Evolutionary conservation across 2,888 invertebrate species (phyloP), one percentile per base, ranked within the genome.

Genomic region (Julus scandinavius): DNA sequence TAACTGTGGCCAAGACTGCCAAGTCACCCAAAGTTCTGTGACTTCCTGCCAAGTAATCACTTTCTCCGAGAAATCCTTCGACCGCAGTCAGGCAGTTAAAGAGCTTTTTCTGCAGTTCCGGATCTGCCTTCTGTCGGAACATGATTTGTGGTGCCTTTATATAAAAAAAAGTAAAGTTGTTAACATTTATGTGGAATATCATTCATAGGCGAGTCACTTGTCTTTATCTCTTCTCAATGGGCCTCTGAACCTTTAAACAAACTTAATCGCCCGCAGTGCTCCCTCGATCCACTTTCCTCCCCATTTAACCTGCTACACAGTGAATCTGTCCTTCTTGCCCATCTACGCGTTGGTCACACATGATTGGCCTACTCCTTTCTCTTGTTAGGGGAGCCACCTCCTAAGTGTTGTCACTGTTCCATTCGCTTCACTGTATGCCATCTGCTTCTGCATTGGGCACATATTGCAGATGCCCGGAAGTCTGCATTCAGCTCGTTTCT

Each of bases 11-110:
- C 41, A 87, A 40, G 7, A 87, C 72, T n/a, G 41, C 58, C 20
- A 87, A 38, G 41, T 87, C 87, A 15, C 41, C 87, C 87, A 87
- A 87, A 15, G 87, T 87, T 6, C 87, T 20, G 20, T 87, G 58
- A 13, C 20, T 38, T 4, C 72, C 87, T 0, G 72, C 87, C n/a
- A 87, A 49, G 6, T 87, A 87, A 7, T 87, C 72, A 41, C 40
- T 87, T 6, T 54, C 5, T 6, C 11, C 40, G 17, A 87, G 87
- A 17, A 72, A 87, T 13, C 38, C 40, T 17, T 87, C 87, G 15
- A 87, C 41, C 17, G 17, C 87, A 72, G 4, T 40, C 45, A 87
- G 40, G 20, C 58, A 54, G 63, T 40, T 40, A 13, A 50, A 38
- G 9, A 86, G 50, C 50, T 86, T 86, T 54, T 86, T 86, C 49